phyloP scores from a whole-genome alignment of 2,797 vertebrate species.

The Galaxias olidus region DNA sequence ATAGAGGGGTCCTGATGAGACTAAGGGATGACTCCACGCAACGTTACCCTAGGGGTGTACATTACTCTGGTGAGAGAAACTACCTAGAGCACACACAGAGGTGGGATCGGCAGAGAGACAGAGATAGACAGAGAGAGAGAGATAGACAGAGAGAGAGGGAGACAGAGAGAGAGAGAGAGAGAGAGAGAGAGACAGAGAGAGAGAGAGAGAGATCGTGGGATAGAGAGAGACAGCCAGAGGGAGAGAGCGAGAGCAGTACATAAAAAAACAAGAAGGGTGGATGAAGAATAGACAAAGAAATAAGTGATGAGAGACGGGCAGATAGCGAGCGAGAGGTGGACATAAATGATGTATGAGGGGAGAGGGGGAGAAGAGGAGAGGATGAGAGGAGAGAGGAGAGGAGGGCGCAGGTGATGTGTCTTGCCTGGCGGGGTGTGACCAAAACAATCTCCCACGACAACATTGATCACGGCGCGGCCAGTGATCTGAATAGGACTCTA shows the following conservation, averaged over 20 bases:
- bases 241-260: constrained; percentile 35
- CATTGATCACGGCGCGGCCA: background rate
- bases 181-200: constrained; percentile 12
- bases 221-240: background rate
- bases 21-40: too few relatives aligned
- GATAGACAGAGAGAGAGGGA: background rate
- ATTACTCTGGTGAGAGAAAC: too few relatives aligned
- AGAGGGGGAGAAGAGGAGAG: constrained; percentile 18
- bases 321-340: constrained; percentile 17
- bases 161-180: background rate
- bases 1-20: too few relatives aligned
- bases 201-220: too few relatives aligned
- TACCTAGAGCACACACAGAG: background rate
- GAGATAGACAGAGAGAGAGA: background rate
- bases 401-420: too few relatives aligned
- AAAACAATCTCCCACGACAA: background rate
- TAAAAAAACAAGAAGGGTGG: background rate
- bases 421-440: background rate
- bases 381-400: background rate
- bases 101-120: background rate
- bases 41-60: too few relatives aligned
- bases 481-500: background rate
- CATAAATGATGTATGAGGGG: constrained; percentile 19
- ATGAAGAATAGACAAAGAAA: background rate
- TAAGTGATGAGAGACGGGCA: background rate